A percentile compares a stretch with the other conserved stretches of the same genome.
These are phyloP conservation scores for Baryphthengus martii DNA, from an alignment of 2,113 vertebrate genomes.

Conservation along the genomic window DNA sequence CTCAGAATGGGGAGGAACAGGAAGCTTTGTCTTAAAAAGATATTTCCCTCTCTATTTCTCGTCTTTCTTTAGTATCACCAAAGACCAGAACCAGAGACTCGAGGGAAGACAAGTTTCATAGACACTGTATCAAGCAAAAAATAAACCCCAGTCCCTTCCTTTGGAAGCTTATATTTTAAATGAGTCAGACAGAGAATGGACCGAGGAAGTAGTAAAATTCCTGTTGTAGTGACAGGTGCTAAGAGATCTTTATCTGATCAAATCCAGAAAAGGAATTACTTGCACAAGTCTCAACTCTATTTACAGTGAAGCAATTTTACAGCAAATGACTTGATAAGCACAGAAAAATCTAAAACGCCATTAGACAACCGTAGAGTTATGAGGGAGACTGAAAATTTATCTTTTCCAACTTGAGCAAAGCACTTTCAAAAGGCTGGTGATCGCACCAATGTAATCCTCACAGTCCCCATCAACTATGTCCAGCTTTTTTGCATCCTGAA, in stretches of 20 bases:
- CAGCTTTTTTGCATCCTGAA: neutral
- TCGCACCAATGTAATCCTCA: rapidly evolving
- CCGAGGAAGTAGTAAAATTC: neutral
- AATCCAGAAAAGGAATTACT: neutral
- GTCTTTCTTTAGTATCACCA: neutral
- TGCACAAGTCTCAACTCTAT: neutral
- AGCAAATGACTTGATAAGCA: neutral
- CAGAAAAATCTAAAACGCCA: neutral
- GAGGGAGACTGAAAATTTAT: neutral
- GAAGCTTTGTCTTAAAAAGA: slow-evolving; percentile 34
- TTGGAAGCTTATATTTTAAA: neutral
- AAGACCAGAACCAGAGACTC: neutral
- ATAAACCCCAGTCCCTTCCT: neutral
- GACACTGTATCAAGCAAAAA: neutral
- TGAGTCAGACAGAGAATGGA: neutral
- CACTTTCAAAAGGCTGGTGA: neutral
- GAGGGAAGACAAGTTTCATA: neutral
- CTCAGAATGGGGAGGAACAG: slow-evolving; percentile 31
- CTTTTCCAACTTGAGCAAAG: neutral
- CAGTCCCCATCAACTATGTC: no score
- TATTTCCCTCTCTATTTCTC: slow-evolving; percentile 7
- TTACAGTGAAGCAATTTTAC: neutral
- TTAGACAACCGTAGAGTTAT: neutral
- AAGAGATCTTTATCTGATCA: neutral
- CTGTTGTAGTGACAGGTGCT: neutral